Evolutionary conservation across 1,140 invertebrate species (phyloP), one percentile per base, ranked within the genome.

Genomic region (Wasmannia auropunctata): DNA sequence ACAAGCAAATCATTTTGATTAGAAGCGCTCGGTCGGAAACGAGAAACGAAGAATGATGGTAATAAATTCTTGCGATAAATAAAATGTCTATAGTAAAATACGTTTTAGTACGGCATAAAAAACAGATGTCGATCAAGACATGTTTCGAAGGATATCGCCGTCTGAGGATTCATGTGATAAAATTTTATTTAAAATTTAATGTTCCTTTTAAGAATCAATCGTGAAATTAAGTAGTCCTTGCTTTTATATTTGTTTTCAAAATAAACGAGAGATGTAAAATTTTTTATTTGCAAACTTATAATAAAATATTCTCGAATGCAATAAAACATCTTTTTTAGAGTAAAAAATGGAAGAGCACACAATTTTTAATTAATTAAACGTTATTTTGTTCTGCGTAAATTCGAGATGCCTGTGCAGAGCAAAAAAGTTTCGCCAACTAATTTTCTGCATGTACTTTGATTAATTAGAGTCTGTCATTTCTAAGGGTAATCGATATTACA

Each of bases 301-400:
- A 70, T 46, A 19, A 70, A 28, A 46, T 46, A 49, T 31, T 40
- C 16, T 46, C 6, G 16, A 70, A 49, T 49, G 1, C 25, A 28
- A 19, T 3, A 49, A 6, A 70, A 46, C 10, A 19, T 46, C 10
- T 28, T 46, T 19, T 72, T 74, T 75, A n/a, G 3, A 75, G 16
- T 37, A 37, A 22, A 40, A 56, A 75, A 16, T 56, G 14, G 72
- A 34, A 19, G 34, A 46, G 19, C n/a, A 14, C 22, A n/a, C 3
- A 69, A 51, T 80, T 69, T 54, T 25, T 28, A 70, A 80, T 79
- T 67, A 79, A 79, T 80, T 28, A 80, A 69, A 54, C 14, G n/a
- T 67, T 79, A 34, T 8, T 14, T 5, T 40, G 11, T 69, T 69
- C 11, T 14, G 11, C 11, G 14, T 43, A 22, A 69, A 80, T 2